Base-by-base conservation (phyloP, 2,888 invertebrate species). In the Drosophila tanythrix region DNA sequence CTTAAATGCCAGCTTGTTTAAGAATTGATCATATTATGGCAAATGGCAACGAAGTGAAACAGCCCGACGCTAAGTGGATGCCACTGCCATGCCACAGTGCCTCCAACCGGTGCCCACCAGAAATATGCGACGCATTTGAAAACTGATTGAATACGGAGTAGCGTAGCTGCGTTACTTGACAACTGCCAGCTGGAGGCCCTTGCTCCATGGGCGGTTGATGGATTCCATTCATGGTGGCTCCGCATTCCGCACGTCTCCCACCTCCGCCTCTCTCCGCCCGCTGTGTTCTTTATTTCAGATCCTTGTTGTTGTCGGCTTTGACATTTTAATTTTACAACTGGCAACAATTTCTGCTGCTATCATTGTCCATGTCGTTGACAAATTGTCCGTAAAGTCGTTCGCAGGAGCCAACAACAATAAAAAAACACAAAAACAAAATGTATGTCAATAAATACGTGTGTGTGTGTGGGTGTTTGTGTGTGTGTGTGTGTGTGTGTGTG, bases 151-250 rank as follows among this genome's bases (percentile, higher is more conserved):
- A 74, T 83, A 67, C 51, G 65, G 53, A 55, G 27, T 53, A 43
- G 33, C 59, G 51, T 70, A 38, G 65, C 66, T 70, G 70, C 68
- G 60, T 64, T 52, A 62, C 79, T 36, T 70, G 70, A 64, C 68
- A 78, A 85, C 70, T 74, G 81, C 77, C 83, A 76, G 88, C 82
- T 69, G 82, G 85, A 70, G 63, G 70, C 70, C 70, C 71, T 29
- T 74, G 73, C 90, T 46, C 86, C 82, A 74, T 69, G 76, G 91
- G 91, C 62, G 90, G 85, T 65, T 90, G 90, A 91, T 91, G 88
- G 85, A 83, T 89, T 82, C 77, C 76, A 80, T 88, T 84, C 89
- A 86, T 68, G 58, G 35, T 50, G 63, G 58, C 56, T 38, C 43
- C 51, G 4, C 59, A 25, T 46, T 56, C 31, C 13, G 29, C 10